Evolutionary conservation across 1,140 invertebrate species (phyloP).

Genomic region (Drosophila trapezifrons): DNA sequence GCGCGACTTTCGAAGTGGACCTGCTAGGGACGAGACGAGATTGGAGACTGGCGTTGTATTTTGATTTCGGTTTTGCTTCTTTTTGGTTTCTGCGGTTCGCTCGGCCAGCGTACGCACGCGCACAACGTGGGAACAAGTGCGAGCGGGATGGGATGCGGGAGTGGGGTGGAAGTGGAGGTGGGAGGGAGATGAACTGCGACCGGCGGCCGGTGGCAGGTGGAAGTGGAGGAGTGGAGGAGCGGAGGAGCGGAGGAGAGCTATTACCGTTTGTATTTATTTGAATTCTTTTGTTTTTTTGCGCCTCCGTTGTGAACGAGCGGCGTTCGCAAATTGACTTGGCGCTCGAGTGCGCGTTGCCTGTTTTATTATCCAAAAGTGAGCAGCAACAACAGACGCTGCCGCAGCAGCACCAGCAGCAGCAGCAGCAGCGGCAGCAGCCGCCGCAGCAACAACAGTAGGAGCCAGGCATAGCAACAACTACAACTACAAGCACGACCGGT

Average conservation of each 20-base stretch:
- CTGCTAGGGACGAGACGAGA: constrained; percentile 67
- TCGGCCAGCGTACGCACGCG: constrained; percentile 47
- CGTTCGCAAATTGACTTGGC: constrained; percentile 82
- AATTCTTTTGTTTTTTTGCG: constrained; percentile 51
- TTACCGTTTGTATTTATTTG: constrained; percentile 53
- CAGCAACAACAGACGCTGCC: constrained; percentile 52
- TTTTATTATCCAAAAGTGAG: constrained; percentile 82
- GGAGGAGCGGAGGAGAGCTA: constrained; percentile 17
- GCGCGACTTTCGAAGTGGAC: constrained; percentile 52
- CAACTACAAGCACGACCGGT: constrained; percentile 56
- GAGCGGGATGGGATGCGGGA: constrained; percentile 6
- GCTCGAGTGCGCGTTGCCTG: constrained; percentile 78
- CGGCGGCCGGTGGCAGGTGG: constrained; percentile 8
- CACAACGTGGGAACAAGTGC: constrained; percentile 40
- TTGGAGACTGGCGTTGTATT: constrained; percentile 62
- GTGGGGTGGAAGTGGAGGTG: neutral
- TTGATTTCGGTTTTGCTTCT: constrained; percentile 31
- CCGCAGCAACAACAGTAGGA: constrained; percentile 23
- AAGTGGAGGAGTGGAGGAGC: neutral
- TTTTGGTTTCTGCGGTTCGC: constrained; percentile 9
- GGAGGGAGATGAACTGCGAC: constrained; percentile 10
- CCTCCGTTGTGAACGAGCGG: constrained; percentile 74
- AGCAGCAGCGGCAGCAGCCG: constrained; percentile 20
- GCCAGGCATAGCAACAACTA: constrained; percentile 17
- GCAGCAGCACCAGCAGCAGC: constrained; percentile 35